Percentiles rank a stretch among this genome's conserved stretches.
These are phyloP conservation scores for Drosophila rubida DNA, from an alignment of 2,888 invertebrate species.

Conservation along the genomic window DNA sequence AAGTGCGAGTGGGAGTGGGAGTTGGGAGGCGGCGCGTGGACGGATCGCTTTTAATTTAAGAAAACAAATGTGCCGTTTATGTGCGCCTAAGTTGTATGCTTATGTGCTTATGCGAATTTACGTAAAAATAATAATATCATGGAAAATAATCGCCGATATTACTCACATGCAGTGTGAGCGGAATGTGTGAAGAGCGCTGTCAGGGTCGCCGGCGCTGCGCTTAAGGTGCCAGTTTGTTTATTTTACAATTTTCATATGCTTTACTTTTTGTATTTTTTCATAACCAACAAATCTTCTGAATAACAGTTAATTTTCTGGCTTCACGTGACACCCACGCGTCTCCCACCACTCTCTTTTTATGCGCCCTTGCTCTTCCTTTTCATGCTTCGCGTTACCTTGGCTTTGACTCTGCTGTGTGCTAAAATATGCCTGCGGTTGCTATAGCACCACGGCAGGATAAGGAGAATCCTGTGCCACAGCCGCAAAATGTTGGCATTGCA, in stretches of 20 bases:
- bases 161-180: constrained; percentile 58
- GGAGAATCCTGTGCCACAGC: constrained; percentile 23
- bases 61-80: constrained; percentile 21
- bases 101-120: constrained; percentile 34
- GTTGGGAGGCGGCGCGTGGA: constrained; percentile 11
- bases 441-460: constrained; percentile 2
- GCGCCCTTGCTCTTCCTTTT: neutral
- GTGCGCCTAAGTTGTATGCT: constrained; percentile 42
- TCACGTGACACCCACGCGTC: constrained; percentile 44
- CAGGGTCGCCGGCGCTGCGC: constrained; percentile 1
- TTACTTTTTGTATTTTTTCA: constrained; percentile 37
- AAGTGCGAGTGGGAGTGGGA: no score
- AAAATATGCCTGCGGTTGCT: constrained; percentile 33
- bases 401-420: constrained; percentile 16
- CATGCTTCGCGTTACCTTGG: constrained; percentile 9
- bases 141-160: constrained; percentile 48
- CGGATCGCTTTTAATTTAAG: constrained; percentile 44
- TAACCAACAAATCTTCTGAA: constrained; percentile 63
- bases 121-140: constrained; percentile 44
- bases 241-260: constrained; percentile 12
- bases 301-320: constrained; percentile 70
- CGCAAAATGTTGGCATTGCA: constrained; percentile 51
- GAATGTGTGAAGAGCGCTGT: constrained; percentile 16
- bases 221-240: constrained; percentile 19
- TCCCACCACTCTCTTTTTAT: neutral